Percentiles rank a stretch among this genome's conserved stretches.
Conservation (phyloP, 2,113 vertebrate species). For the Mormyrus lacerda region DNA sequence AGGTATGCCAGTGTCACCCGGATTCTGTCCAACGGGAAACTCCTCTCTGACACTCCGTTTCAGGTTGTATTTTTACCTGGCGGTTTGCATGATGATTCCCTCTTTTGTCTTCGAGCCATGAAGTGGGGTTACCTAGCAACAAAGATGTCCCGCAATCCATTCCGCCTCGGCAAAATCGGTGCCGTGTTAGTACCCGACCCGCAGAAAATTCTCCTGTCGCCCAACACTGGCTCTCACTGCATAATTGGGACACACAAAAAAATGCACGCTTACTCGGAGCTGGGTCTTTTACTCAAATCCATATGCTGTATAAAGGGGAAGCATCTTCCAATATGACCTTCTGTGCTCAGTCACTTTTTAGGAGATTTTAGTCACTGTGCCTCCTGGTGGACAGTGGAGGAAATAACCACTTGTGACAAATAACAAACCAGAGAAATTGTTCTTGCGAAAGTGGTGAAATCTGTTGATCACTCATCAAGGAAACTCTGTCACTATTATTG, state of each 20-base stretch:
- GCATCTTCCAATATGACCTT: not conserved
- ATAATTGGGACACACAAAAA: not conserved
- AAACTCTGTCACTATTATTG: not conserved
- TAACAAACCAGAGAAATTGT: not conserved
- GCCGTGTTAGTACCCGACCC: not conserved
- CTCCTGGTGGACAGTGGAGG: not conserved
- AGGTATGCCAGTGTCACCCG: not conserved
- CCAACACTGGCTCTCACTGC: not conserved
- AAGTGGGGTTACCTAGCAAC: constrained; percentile 8
- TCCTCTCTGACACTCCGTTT: not conserved
- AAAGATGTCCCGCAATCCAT: not conserved
- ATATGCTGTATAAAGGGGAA: not conserved
- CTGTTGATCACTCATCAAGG: not conserved
- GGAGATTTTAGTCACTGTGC: not conserved
- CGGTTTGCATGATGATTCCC: not conserved
- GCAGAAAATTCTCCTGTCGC: not conserved
- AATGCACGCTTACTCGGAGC: not conserved
- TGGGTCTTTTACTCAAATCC: not conserved
- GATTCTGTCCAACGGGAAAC: not conserved
- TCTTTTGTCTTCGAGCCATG: not conserved
- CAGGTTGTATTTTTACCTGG: not conserved
- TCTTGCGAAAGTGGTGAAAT: not conserved
- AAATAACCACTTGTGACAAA: not conserved
- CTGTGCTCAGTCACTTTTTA: not conserved
- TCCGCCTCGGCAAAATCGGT: not conserved